Base-by-base conservation (phyloP, 2,888 invertebrate genomes). In the Coelogynopora nodosa region DNA sequence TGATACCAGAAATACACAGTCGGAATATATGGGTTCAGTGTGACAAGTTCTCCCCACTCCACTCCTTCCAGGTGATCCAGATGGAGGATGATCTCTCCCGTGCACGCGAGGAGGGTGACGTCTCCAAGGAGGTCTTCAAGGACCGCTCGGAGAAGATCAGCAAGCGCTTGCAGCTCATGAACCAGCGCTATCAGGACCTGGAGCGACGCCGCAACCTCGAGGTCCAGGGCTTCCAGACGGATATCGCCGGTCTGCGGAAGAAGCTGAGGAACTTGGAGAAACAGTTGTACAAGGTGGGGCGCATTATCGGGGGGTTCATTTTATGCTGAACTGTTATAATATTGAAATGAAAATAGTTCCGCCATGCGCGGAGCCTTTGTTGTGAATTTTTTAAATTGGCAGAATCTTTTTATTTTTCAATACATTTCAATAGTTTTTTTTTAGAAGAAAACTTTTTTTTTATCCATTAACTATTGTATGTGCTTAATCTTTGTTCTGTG, bases 151-250 rank as follows among this genome's bases (percentile, higher is more conserved):
- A 91, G n/a, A 92, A 92, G 88, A 91, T 92, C 90, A 89, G 90
- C 0, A 90, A 90, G 82, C 89, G 92, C 0, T 88, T 93, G 67
- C 89, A 91, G 86, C 87, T 91, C 86, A 91, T 92, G 90, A 92
- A 91, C 87, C 89, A 90, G 31, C 88, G 92, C 18, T 92, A 92
- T 87, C 90, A 91, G 87, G 92, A 92, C 31, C 88, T 92, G 85
- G 92, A 92, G 88, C 88, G 90, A 26, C 88, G 92, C 31, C 89
- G 92, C 67, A 91, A 91, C 85, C 89, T 92, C 5, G 92, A 92
- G 88, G 91, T 92, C 5, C 92, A 93, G 88, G 92, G 92, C 0
- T 92, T 92, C 89, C 91, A 91, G 88, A 92, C 90, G 67, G 92
- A 92, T 88, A 91, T 92, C 5, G 91, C 91, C 87, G 90, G 91